A percentile compares a stretch with the other conserved stretches of the same genome.
Evolutionary conservation across 1,140 invertebrate genomes (phyloP).

Genomic region (Penaeus vannamei): DNA sequence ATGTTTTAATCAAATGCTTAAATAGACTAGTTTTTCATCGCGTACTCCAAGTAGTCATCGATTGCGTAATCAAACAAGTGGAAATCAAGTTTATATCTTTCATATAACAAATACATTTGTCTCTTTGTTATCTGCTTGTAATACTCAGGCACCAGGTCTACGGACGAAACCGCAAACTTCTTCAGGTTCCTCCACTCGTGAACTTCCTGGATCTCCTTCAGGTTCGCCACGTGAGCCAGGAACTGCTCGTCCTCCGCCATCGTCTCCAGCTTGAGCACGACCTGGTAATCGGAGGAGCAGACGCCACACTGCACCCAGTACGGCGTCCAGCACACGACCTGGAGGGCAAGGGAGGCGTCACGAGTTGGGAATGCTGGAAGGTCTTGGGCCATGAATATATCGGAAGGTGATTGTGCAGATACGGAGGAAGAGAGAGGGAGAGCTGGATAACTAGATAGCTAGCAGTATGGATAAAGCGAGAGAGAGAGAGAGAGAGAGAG

Average conservation of each 20-base stretch:
- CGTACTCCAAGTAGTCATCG: constrained; percentile 6
- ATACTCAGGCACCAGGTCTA: background rate
- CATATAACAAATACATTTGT: constrained; percentile 29
- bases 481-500: no score
- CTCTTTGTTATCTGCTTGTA: constrained; percentile 27
- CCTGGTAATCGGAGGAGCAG: constrained; percentile 31
- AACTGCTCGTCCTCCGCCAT: constrained; percentile 40
- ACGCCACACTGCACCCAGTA: constrained; percentile 47
- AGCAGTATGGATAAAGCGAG: no score
- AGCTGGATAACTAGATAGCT: no score
- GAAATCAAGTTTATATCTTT: constrained; percentile 36
- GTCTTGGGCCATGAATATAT: no score
- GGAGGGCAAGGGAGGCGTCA: background rate
- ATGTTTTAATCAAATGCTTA: no score
- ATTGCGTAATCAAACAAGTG: constrained; percentile 33
- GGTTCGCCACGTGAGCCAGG: constrained; percentile 7
- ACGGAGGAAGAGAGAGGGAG: no score
- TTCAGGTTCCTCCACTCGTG: constrained; percentile 11
- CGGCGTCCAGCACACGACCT: constrained; percentile 42
- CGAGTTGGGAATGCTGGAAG: no score
- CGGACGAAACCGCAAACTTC: constrained; percentile 6
- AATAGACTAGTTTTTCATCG: no score
- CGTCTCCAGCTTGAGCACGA: constrained; percentile 45
- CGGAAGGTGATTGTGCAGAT: no score
- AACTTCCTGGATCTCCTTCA: constrained; percentile 4